A percentile compares a stretch with the other conserved stretches of the same genome.
Conservation (phyloP, 2,797 vertebrate genomes). For the Protosalanx chinensis region DNA sequence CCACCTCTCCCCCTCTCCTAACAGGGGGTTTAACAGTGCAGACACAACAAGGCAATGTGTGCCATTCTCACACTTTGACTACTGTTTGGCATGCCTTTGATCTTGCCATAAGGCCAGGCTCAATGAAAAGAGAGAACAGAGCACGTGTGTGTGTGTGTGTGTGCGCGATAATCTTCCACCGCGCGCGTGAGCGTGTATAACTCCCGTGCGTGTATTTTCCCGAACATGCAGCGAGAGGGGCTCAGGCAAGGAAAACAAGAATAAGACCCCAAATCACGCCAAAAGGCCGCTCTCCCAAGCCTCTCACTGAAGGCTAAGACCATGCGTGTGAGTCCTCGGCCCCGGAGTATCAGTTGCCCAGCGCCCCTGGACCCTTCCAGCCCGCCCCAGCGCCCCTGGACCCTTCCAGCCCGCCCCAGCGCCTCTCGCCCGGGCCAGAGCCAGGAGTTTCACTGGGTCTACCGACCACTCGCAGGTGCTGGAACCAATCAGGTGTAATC, state of each 20-base stretch:
- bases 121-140: conserved; percentile 36
- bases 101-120: conserved; percentile 38
- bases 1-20: conserved; percentile 37
- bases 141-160: conserved; percentile 12
- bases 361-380: neutral
- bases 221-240: neutral
- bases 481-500: conserved; percentile 42
- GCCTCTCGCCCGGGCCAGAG: neutral
- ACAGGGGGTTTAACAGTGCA: conserved; percentile 41
- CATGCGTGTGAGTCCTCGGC: neutral
- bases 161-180: neutral
- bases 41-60: conserved; percentile 64
- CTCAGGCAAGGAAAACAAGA: conserved; percentile 4
- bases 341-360: neutral
- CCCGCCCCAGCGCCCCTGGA: neutral
- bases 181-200: neutral
- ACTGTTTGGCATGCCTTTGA: conserved; percentile 61
- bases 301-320: neutral
- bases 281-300: neutral
- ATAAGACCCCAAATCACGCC: neutral
- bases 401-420: too few relatives aligned
- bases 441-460: conserved; percentile 7
- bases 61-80: conserved; percentile 58
- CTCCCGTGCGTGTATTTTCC: too few relatives aligned
- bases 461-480: conserved; percentile 22